Base-by-base conservation (phyloP, 2,113 vertebrate genomes). In the Rhea americana region DNA sequence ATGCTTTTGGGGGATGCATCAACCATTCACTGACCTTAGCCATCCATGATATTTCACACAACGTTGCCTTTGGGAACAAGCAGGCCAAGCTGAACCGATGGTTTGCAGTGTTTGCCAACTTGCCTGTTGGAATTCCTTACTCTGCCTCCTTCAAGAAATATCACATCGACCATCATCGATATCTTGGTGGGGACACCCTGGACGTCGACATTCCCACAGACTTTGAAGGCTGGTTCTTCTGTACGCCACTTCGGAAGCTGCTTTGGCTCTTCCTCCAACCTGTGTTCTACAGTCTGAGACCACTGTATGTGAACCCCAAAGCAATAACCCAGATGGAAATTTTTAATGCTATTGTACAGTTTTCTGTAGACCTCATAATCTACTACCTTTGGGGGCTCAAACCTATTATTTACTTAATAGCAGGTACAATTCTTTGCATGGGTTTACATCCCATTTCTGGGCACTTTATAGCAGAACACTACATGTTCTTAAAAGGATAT, bases 41-140 rank as follows among this genome's bases (percentile, higher is more conserved):
- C 59, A 99, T 99, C 97, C 99, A 99, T 2, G 99, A 99, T 95
- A 99, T 99, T 97, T 99, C 99, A 0, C 99, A 99, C 97, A 99
- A 99, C 0, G 97, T 99, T 0, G 99, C 99, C 79, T 99, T 99
- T 32, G 99, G 99, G 47, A 99, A 99, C 84, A 98, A 98, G 91
- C 95, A 96, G 45, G 94, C 97, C 0, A 98, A 96, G 89, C 98
- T 97, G 98, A 99, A 99, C 97, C 98, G 99, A 68, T 99, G 98
- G 99, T 99, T 99, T 5, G 99, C 99, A 56, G 87, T 99, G 96
- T 99, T 99, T 45, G 99, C 99, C 97, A 99, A 99, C 96, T 93
- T 99, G 84, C 99, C 99, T 1, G 89, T 99, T 3, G 99, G 99
- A 18, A 1, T 99, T 77, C 99, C 99, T 35, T 99, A 99, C 48